Percentiles rank a stretch among this genome's conserved stretches.
phyloP scores from a whole-genome alignment of 1,140 invertebrate genomes.

The Scaptodrosophila lebanonensis region DNA sequence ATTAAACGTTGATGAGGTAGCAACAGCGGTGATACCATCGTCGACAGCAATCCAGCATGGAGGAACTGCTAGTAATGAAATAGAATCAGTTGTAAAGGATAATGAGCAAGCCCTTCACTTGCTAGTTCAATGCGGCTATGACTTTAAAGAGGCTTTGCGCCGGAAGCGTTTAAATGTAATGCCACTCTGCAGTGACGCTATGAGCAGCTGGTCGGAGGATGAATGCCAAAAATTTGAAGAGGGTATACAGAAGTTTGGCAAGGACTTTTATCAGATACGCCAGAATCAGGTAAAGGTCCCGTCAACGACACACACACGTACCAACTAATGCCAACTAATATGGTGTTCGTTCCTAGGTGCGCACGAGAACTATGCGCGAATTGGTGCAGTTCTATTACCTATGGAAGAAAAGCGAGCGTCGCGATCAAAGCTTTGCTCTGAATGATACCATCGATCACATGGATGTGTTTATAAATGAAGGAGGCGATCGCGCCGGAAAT shows the following conservation, averaged over 20 bases:
- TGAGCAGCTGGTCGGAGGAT: conserved; percentile 97
- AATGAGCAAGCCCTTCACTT: conserved; percentile 96
- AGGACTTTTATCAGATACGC: conserved; percentile 97
- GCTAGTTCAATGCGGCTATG: conserved; percentile 95
- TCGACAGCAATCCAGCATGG: not conserved
- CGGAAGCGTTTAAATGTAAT: conserved; percentile 88
- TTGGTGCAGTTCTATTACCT: conserved; percentile 98
- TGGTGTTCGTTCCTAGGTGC: conserved; percentile 78
- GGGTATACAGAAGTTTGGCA: conserved; percentile 93
- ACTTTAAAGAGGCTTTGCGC: conserved; percentile 93
- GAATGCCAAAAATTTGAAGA: conserved; percentile 98
- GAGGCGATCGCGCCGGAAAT: conserved; percentile 30
- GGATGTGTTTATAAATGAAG: conserved; percentile 70
- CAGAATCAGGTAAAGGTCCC: conserved; percentile 88
- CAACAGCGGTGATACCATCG: not conserved
- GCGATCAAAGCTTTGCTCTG: conserved; percentile 82
- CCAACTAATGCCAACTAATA: conserved; percentile 69
- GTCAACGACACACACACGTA: not conserved
- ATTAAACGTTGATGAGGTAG: conserved; percentile 1
- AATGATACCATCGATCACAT: conserved; percentile 74
- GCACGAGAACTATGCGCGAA: conserved; percentile 96
- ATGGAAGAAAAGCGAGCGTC: conserved; percentile 99
- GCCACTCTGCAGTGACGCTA: conserved; percentile 83
- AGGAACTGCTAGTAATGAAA: conserved; percentile 6
- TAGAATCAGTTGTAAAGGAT: conserved; percentile 83